Percentiles rank a stretch among this genome's conserved stretches.
These are phyloP conservation scores for Tubulanus polymorphus DNA, from an alignment of 2,888 invertebrate genomes.

Conservation along the genomic window DNA sequence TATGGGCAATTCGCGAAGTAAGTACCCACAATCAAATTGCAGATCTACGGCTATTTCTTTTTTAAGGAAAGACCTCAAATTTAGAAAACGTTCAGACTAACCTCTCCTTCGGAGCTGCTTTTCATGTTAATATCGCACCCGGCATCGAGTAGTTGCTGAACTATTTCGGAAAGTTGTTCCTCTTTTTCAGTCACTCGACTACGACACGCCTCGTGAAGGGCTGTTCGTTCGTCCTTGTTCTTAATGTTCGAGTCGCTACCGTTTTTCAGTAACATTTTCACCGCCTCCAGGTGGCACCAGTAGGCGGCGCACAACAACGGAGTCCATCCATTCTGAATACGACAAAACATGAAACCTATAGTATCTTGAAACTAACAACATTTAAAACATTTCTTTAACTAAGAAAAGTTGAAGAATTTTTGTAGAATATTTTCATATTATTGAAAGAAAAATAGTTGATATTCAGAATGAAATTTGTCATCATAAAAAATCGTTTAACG, in stretches of 20 bases:
- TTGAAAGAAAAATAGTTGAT: no score
- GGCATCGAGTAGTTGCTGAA: constrained; percentile 29
- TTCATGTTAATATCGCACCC: constrained; percentile 45
- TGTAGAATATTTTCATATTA: no score
- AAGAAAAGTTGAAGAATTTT: no score
- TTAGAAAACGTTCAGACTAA: no score
- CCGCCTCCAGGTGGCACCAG: constrained; percentile 46
- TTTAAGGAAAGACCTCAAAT: no score
- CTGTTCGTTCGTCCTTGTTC: constrained; percentile 50
- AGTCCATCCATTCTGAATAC: constrained; percentile 51
- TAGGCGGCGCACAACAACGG: constrained; percentile 52
- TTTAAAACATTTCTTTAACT: not conserved
- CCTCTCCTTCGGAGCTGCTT: constrained; percentile 48
- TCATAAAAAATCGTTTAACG: no score
- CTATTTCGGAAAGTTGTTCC: constrained; percentile 36
- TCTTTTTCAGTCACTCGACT: constrained; percentile 38
- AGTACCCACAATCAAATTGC: no score
- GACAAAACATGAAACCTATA: not conserved
- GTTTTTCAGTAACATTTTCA: constrained; percentile 37
- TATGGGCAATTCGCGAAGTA: no score
- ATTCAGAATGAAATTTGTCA: no score
- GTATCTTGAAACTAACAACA: not conserved
- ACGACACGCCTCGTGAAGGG: constrained; percentile 49
- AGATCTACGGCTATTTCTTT: no score
- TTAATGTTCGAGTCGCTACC: constrained; percentile 39